Evolutionary conservation across 2,113 vertebrate genomes (phyloP), one percentile per base, ranked within the genome.

Genomic region (Phylloscopus whistleri): DNA sequence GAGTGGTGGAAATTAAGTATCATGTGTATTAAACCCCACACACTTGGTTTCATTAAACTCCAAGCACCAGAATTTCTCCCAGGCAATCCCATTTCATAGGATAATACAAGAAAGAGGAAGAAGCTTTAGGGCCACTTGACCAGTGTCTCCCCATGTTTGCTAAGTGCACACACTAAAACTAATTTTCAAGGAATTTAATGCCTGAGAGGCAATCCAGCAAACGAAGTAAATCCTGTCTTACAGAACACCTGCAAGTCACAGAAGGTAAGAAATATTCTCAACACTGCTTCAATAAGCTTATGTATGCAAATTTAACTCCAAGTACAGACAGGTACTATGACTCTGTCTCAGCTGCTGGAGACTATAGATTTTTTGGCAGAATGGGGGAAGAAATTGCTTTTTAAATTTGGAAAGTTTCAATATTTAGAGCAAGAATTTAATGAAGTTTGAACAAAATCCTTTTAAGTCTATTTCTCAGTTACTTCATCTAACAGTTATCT

Each of bases 171-270:
- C 41, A 82, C 60, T 78, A 49, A 94, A 91, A 52, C 66, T 84
- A 53, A 94, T 96, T 80, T 89, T 69, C 86, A 91, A 84, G 73
- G 86, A 84, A 82, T 94, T 89, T 84, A 84, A 89, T 87, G 52
- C 11, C 58, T 87, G 30, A 79, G 39, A 89, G 37, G 59, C 60
- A 56, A 78, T 75, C 35, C 62, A 91, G 62, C 23, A 90, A 90
- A 86, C 1, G 9, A 73, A 92, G 69, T 75, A 92, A 95, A 95
- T 89, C 55, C 58, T 89, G 52, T 58, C 73, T 82, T 59, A 73
- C 18, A 84, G 73, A 90, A 68, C 62, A 86, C 70, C 37, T 80
- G 44, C 35, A 80, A 77, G 75, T 91, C 81, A 59, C 12, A 59
- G 41, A 41, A 26, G 16, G 59, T 80, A 82, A 77, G 51, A 88